Evolutionary conservation across 2,113 vertebrate species (phyloP), one percentile per base, ranked within the genome.

Genomic region (Planiliza haematocheilus): DNA sequence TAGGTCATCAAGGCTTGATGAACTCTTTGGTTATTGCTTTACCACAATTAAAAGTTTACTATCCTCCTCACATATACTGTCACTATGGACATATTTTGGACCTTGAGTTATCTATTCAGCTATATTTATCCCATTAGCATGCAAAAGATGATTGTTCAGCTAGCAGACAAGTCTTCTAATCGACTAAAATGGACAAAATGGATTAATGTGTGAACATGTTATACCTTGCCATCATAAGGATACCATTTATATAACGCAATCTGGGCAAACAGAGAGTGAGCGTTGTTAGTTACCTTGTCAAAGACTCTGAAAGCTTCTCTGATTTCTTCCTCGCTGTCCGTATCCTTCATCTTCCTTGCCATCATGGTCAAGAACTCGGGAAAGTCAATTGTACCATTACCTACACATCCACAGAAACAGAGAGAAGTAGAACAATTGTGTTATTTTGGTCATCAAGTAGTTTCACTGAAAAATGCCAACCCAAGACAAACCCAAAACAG

Each of bases 311-410:
- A 96, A 0, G 96, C 96, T 93, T 97, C 96, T 79, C 95, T 91
- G 84, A 96, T 97, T 89, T 97, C 95, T 88, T 97, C 96, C 88
- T 97, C 96, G 0, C 96, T 97, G 91, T 97, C 96, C 0, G 95
- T 97, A 24, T 97, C 96, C 82, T 97, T 97, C 96, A 97, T 97
- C 92, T 97, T 97, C 46, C 96, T 92, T 4, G 95, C 96, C 96
- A 97, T 96, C 96, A 97, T 96, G 80, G 96, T 97, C 64, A 97
- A 89, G 86, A 97, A 96, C 91, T 96, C 95, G 0, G 96, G 96
- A 81, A 97, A 97, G 82, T 97, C 95, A 41, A 97, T 96, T 48
- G 96, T 97, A 38, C 96, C 95, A 0, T 97, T 97, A 30, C 96
- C 96, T 97, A 80, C 8, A 42, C 41, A 69, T 39, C 64, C 11